phyloP scores from a whole-genome alignment of 2,888 invertebrate species.

The Drosophila fungiperda region DNA sequence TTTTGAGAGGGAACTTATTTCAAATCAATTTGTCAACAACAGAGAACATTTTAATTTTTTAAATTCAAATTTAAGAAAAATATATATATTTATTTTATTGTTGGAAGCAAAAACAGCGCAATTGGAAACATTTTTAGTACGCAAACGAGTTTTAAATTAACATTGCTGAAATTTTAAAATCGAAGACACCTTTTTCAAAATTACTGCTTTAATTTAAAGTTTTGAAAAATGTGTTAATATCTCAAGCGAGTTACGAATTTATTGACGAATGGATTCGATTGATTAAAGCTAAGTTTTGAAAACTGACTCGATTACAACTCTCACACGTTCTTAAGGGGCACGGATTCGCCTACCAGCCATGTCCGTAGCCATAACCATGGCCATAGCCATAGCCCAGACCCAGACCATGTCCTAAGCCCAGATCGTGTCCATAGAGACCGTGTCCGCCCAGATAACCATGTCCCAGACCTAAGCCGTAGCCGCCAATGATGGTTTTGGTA shows the following conservation, averaged over 20 bases:
- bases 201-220: neutral
- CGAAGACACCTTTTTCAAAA: neutral
- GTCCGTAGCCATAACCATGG: conserved; percentile 85
- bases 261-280: conserved; percentile 18
- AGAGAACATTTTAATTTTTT: neutral
- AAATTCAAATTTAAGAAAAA: neutral
- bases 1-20: too few species aligned
- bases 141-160: neutral
- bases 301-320: conserved; percentile 46
- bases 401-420: conserved; percentile 59
- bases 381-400: conserved; percentile 83
- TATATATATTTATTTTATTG: neutral
- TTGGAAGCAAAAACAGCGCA: neutral
- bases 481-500: conserved; percentile 75
- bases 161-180: neutral
- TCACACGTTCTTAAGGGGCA: conserved; percentile 46
- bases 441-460: conserved; percentile 72
- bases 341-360: conserved; percentile 62
- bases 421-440: conserved; percentile 66
- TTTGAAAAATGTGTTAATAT: neutral
- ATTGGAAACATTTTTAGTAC: neutral
- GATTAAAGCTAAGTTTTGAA: conserved; percentile 16
- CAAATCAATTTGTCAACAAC: neutral
- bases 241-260: conserved; percentile 11
- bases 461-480: conserved; percentile 68